phyloP scores from a whole-genome alignment of 2,888 invertebrate genomes.

The Archips crataeganus region DNA sequence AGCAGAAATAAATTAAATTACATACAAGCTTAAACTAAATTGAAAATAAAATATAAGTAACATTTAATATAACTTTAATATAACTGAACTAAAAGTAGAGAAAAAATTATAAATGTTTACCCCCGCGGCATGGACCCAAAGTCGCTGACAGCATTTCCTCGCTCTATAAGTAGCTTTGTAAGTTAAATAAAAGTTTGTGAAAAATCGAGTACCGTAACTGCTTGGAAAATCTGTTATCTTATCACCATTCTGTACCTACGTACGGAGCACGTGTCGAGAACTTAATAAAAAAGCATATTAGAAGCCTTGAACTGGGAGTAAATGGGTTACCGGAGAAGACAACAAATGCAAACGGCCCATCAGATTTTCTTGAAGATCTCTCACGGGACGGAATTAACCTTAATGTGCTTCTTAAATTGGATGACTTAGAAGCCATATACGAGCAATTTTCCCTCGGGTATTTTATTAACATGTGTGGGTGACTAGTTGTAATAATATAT shows the following conservation, averaged over 20 bases:
- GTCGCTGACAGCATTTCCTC: too few relatives aligned
- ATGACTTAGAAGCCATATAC: slow-evolving; percentile 22
- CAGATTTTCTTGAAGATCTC: slow-evolving; percentile 7
- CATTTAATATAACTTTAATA: too few relatives aligned
- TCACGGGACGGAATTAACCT: slow-evolving; percentile 20
- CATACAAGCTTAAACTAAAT: too few relatives aligned
- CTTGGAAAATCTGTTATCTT: neutral
- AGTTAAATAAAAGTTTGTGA: too few relatives aligned
- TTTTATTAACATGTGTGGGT: slow-evolving; percentile 8
- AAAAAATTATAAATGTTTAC: too few relatives aligned
- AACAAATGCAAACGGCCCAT: slow-evolving; percentile 16
- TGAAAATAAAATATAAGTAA: too few relatives aligned
- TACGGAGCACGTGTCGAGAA: neutral
- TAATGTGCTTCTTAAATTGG: slow-evolving; percentile 31
- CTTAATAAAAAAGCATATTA: neutral
- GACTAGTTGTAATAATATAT: neutral
- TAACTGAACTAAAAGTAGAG: too few relatives aligned
- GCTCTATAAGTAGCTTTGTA: too few relatives aligned
- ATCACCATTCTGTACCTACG: neutral
- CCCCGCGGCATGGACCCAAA: too few relatives aligned
- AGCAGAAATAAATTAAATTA: too few relatives aligned
- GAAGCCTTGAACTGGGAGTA: neutral
- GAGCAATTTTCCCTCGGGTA: slow-evolving; percentile 3
- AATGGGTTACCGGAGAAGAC: slow-evolving; percentile 10
- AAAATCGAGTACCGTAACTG: neutral